Base-by-base conservation (phyloP, 2,797 vertebrate genomes). In the Sebastes melanostomus region DNA sequence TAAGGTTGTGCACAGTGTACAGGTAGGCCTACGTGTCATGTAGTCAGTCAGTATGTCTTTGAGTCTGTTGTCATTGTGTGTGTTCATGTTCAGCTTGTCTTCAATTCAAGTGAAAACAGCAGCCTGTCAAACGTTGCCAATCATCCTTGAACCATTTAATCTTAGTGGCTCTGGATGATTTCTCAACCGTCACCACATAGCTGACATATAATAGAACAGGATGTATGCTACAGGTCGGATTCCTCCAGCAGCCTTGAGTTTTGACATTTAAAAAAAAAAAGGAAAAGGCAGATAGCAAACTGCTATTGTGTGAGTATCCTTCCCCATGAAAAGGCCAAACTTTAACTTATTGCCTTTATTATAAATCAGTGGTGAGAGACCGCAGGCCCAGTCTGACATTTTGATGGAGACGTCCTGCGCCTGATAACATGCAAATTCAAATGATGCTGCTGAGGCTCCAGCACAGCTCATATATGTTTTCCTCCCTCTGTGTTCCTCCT, bases 361-460 rank as follows among this genome's bases (percentile, higher is more conserved):
- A 80, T 77, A 77, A 89, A 80, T 85, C 87, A 78, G 74, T 74
- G 80, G 70, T 83, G 82, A 82, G 86, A 83, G 87, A 85, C 90
- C 81, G 63, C 63, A 25, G 91, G 89, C 92, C 61, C 75, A 61
- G 75, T 68, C 75, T 95, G 94, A 95, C 93, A 95, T 94, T 94
- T 93, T 94, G 93, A 95, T 91, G 86, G 89, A 93, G 93, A 91
- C 87, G 78, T 93, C 86, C 81, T 80, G 86, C 16, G 56, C 80
- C 83, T 91, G 93, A 94, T 94, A 93, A 94, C 87, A 94, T 94
- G 94, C 91, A 89, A 95, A 95, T 94, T 94, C 82, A 87, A 88
- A 88, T 77, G 72, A 85, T 73, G 88, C 82, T 72, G 91, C 88
- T 42, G 83, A 86, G 89, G 87, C 75, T 80, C 69, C 82, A 72